Evolutionary conservation across 2,888 invertebrate genomes (phyloP).

Genomic region (Cryptocephalus moraei): DNA sequence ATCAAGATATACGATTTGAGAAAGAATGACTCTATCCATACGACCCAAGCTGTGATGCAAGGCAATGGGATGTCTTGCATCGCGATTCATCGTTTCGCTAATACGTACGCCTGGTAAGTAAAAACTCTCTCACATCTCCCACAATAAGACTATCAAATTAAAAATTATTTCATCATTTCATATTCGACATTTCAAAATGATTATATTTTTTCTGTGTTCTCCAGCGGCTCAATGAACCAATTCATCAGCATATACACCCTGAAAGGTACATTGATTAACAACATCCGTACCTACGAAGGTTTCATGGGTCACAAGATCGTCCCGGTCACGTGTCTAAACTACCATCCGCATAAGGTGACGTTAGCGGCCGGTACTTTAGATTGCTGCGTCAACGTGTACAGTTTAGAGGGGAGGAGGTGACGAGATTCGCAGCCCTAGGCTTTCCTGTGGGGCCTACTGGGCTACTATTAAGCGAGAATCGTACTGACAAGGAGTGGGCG

Average conservation of each 20-base stretch:
- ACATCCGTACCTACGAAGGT: slow-evolving; percentile 83
- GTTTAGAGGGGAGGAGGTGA: slow-evolving; percentile 60
- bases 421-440: slow-evolving; percentile 43
- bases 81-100: slow-evolving; percentile 69
- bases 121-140: not conserved
- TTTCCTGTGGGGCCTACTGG: slow-evolving; percentile 30
- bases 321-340: slow-evolving; percentile 77
- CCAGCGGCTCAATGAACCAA: slow-evolving; percentile 66
- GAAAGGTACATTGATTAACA: slow-evolving; percentile 61
- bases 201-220: too few species aligned
- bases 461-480: slow-evolving; percentile 16
- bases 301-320: slow-evolving; percentile 83
- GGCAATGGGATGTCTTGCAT: slow-evolving; percentile 71
- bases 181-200: too few species aligned
- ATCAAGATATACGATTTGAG: slow-evolving; percentile 66
- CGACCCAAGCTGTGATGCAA: slow-evolving; percentile 52
- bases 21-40: slow-evolving; percentile 45
- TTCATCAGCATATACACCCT: slow-evolving; percentile 69
- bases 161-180: slow-evolving; percentile 4
- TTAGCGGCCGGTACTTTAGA: slow-evolving; percentile 83
- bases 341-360: slow-evolving; percentile 78
- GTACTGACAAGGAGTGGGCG: too few species aligned
- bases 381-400: slow-evolving; percentile 74
- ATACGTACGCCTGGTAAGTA: slow-evolving; percentile 73
- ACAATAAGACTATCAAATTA: not conserved